A percentile compares a stretch with the other conserved stretches of the same genome.
Evolutionary conservation across 2,888 invertebrate genomes (phyloP).

Genomic region (Apamea crenata): DNA sequence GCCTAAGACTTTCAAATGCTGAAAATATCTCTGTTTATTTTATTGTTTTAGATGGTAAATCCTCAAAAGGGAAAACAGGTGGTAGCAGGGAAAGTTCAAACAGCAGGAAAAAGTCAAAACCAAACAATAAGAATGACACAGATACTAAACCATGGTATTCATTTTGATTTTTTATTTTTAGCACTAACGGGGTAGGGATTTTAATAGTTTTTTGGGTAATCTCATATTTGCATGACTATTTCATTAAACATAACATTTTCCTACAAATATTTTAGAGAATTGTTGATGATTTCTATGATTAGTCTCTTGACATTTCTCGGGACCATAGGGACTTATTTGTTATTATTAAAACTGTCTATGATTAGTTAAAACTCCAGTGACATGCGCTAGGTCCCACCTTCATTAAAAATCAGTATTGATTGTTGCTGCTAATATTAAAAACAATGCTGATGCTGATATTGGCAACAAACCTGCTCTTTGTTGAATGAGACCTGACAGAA

Average conservation of each 20-base stretch:
- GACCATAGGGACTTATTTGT: too few species aligned
- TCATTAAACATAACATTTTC: not conserved
- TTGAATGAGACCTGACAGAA: too few species aligned
- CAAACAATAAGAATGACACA: slow-evolving; percentile 74
- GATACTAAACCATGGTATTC: slow-evolving; percentile 69
- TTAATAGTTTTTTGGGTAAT: not conserved
- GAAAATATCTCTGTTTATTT: slow-evolving; percentile 3
- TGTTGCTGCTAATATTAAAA: too few species aligned
- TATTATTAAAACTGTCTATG: too few species aligned
- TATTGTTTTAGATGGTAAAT: slow-evolving; percentile 67
- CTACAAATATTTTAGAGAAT: not conserved
- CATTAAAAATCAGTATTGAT: not conserved
- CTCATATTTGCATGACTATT: not conserved
- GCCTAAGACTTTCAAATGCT: slow-evolving; percentile 47
- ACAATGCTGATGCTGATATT: not conserved
- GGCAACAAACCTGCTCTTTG: not conserved
- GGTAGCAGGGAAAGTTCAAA: slow-evolving; percentile 79
- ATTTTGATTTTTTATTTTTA: slow-evolving; percentile 6
- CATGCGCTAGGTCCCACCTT: not conserved
- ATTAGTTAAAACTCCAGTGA: not conserved
- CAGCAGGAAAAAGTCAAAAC: slow-evolving; percentile 80
- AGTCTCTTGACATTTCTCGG: too few species aligned
- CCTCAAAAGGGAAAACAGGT: slow-evolving; percentile 72
- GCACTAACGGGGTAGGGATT: not conserved
- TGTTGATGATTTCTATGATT: not conserved